Percentiles rank a stretch among this genome's conserved stretches.
These are phyloP conservation scores for Ianthella basta DNA, from an alignment of 37 sponge, comb jelly and placozoan genomes.

Conservation along the genomic window DNA sequence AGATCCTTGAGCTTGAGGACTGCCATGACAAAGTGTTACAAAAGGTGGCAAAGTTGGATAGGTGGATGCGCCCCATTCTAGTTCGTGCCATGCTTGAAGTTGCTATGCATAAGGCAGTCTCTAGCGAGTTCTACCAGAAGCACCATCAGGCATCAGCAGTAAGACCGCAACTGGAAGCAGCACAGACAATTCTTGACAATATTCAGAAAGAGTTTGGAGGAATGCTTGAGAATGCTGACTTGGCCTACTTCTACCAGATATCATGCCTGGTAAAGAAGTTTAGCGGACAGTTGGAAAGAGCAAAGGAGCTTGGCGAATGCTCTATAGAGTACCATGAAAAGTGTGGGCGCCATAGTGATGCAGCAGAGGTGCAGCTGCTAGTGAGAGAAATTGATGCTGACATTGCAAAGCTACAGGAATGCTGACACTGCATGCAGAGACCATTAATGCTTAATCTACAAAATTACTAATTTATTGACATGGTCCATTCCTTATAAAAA, in stretches of 20 bases:
- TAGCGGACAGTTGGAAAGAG: background rate
- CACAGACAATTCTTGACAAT: background rate
- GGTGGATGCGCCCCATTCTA: background rate
- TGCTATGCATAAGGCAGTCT: conserved; percentile 5
- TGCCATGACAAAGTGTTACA: background rate
- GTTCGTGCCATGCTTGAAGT: background rate
- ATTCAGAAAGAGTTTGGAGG: background rate
- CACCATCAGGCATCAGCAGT: background rate
- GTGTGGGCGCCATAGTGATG: conserved; percentile 27
- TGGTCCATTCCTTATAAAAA: no score
- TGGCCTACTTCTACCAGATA: conserved; percentile 20
- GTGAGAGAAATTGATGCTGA: background rate
- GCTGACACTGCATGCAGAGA: no score
- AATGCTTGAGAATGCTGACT: conserved; percentile 13
- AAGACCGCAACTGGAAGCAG: background rate
- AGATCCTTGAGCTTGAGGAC: background rate
- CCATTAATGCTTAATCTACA: conserved; percentile 30
- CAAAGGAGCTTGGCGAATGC: background rate
- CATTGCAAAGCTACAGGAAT: no score
- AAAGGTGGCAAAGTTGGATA: background rate
- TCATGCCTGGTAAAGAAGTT: background rate
- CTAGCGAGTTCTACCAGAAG: background rate
- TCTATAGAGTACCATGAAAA: background rate
- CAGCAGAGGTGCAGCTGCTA: background rate
- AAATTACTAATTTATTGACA: no score